Evolutionary conservation across 1,140 invertebrate species (phyloP).

Genomic region (Vanessa atalanta): DNA sequence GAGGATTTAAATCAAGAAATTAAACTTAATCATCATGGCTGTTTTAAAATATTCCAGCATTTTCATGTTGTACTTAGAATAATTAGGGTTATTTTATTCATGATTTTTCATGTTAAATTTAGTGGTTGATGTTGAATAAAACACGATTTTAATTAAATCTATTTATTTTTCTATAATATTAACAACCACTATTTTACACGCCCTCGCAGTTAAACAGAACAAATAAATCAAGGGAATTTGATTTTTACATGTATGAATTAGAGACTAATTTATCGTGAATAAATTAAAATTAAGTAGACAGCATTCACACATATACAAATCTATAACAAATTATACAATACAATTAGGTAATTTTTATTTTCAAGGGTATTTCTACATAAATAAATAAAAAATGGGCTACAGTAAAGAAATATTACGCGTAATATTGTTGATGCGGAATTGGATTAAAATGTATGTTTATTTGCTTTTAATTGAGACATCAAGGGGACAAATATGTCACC

Average conservation of each 20-base stretch:
- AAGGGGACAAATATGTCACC: too few species aligned
- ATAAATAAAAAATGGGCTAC: too few species aligned
- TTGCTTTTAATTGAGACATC: too few species aligned
- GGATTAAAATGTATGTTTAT: too few species aligned
- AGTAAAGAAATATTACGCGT: too few species aligned
- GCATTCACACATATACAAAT: slow-evolving; percentile 4
- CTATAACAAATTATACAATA: not conserved
- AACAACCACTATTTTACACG: slow-evolving; percentile 17
- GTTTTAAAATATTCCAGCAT: too few species aligned
- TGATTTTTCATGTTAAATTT: slow-evolving; percentile 4
- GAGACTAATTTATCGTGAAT: slow-evolving; percentile 1
- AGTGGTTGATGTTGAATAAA: not conserved
- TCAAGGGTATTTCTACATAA: too few species aligned
- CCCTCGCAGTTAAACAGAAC: not conserved
- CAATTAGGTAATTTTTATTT: not conserved
- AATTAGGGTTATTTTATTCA: not conserved
- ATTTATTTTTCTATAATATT: slow-evolving; percentile 21
- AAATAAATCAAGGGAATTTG: not conserved
- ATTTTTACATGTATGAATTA: not conserved
- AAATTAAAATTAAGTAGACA: slow-evolving; percentile 15
- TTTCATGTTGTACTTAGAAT: too few species aligned
- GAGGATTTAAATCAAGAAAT: slow-evolving; percentile 10
- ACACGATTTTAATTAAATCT: slow-evolving; percentile 14
- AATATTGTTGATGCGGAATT: too few species aligned
- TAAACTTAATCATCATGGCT: not conserved